Conservation (phyloP, 2,888 invertebrate genomes). For the Brachyptera putata region DNA sequence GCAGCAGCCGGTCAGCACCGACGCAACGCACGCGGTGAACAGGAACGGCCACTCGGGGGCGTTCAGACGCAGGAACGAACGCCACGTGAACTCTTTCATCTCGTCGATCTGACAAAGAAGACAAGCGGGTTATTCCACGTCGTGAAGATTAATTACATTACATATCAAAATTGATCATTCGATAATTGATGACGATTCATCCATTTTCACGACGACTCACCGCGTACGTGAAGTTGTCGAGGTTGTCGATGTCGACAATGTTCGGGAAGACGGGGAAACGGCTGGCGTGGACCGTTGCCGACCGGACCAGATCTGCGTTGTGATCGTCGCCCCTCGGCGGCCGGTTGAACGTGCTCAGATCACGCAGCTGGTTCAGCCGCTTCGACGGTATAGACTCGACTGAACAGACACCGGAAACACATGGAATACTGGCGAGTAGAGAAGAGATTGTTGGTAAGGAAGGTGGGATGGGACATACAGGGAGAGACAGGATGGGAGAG, state of each 20-base stretch:
- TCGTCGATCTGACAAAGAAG: too few relatives aligned
- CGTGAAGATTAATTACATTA: too few relatives aligned
- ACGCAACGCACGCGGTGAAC: slow-evolving; percentile 39
- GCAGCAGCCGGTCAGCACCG: slow-evolving; percentile 42
- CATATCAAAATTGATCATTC: too few relatives aligned
- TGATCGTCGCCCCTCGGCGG: slow-evolving; percentile 19
- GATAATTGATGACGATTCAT: too few relatives aligned
- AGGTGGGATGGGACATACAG: too few relatives aligned
- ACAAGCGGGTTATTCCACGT: too few relatives aligned
- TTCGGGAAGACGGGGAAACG: slow-evolving; percentile 28
- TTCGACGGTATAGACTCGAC: slow-evolving; percentile 7
- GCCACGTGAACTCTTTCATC: slow-evolving; percentile 13
- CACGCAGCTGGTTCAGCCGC: neutral
- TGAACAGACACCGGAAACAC: too few relatives aligned
- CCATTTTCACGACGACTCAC: too few relatives aligned
- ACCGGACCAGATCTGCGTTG: slow-evolving; percentile 27
- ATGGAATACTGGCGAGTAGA: neutral
- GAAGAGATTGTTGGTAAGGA: neutral
- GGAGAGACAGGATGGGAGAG: too few relatives aligned
- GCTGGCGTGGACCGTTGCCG: slow-evolving; percentile 30
- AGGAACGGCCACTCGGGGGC: slow-evolving; percentile 41
- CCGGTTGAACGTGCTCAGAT: slow-evolving; percentile 15
- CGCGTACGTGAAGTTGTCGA: slow-evolving; percentile 14
- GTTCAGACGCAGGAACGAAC: slow-evolving; percentile 39
- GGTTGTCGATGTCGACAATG: slow-evolving; percentile 22